Base-by-base conservation (phyloP, 2,888 invertebrate genomes). In the Drosophila infuscata region DNA sequence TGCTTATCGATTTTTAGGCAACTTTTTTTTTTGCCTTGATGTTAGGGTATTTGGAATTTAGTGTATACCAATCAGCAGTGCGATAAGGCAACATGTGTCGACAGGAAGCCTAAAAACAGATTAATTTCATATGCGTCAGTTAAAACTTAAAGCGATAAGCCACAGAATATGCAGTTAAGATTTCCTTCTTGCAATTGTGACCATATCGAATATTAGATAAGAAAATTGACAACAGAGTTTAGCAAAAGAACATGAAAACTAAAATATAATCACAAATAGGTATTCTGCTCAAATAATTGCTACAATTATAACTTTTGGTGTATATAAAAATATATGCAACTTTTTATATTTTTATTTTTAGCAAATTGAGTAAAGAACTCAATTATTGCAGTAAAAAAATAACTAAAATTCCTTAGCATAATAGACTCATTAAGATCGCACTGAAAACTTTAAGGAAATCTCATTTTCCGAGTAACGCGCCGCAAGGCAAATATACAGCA, bases 1-100 rank as follows among this genome's bases (percentile, higher is more conserved):
- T 29, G 60, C 60, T 64, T 74, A 74, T 74, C 74, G 74, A 74
- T 75, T 75, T 68, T 74, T 12, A 9, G 36, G 33, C 15, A n/a
- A 33, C 9, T 25, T 52, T 29, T 43, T 33, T 35, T 29, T 58
- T 51, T 54, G 9, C 41, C n/a, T 32, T 49, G 25, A 3, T 70
- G 48, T 11, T 53, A 48, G 33, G 30, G 53, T 29, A 53, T 69
- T 33, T 43, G 29, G 20, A 38, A 52, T 41, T 52, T 63, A 15
- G 43, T 41, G 20, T 58, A 48, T 20, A 3, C 20, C 46, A 46
- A 25, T 38, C 51, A 46, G 38, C 57, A 33, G 25, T 20, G 52
- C 38, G 70, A 70, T 70, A 70, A 59, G 53, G 48, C n/a, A 32
- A 25, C 33, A 57, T 46, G 17, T 20, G 12, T 36, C 12, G 57